Percentiles rank a stretch among this genome's conserved stretches.
phyloP scores from a whole-genome alignment of 2,888 invertebrate genomes.

The Thereva unica region DNA sequence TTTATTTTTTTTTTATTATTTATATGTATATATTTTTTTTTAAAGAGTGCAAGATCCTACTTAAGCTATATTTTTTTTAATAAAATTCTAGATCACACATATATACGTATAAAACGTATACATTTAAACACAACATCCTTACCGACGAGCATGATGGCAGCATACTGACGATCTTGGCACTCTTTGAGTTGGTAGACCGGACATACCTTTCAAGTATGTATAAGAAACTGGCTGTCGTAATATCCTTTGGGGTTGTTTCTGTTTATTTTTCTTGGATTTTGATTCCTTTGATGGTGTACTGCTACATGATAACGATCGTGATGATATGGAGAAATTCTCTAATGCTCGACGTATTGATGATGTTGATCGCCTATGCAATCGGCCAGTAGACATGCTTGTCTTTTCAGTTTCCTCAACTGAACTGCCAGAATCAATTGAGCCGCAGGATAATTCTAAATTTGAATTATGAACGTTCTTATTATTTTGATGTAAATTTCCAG shows the following conservation, averaged over 20 bases:
- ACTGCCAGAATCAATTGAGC: constrained; percentile 67
- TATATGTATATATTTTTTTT: too few species aligned
- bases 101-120: not conserved
- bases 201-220: constrained; percentile 79
- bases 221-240: constrained; percentile 77
- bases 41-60: constrained; percentile 14
- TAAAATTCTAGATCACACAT: not conserved
- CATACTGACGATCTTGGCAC: constrained; percentile 66
- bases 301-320: constrained; percentile 68
- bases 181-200: constrained; percentile 80
- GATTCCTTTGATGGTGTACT: constrained; percentile 55
- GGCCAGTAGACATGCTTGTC: constrained; percentile 54
- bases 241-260: constrained; percentile 71
- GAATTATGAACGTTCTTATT: constrained; percentile 43
- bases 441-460: constrained; percentile 52
- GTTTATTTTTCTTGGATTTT: constrained; percentile 45
- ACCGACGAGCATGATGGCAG: constrained; percentile 55
- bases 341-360: constrained; percentile 74
- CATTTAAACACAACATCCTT: constrained; percentile 36
- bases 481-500: constrained; percentile 37
- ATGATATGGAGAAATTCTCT: constrained; percentile 68
- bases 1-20: too few species aligned
- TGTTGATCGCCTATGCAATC: constrained; percentile 62
- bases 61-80: constrained; percentile 9
- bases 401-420: constrained; percentile 62